These are phyloP conservation scores for Micromesistius poutassou DNA, from an alignment of 2,797 vertebrate species.

Conservation along the genomic window DNA sequence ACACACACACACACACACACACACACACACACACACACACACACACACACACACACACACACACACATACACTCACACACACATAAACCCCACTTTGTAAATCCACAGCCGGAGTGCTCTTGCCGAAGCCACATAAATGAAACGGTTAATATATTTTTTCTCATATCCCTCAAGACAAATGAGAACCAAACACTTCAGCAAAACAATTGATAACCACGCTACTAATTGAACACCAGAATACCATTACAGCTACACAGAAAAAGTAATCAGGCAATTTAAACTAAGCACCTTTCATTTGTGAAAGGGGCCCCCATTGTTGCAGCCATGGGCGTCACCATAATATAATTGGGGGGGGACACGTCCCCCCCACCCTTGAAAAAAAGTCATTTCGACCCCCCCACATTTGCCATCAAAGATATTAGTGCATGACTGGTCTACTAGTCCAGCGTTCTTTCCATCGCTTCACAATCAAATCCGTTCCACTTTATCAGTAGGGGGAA, in stretches of 20 bases:
- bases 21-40: not conserved
- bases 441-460: no score
- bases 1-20: conserved; percentile 13
- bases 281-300: conserved; percentile 18
- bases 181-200: conserved; percentile 19
- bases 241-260: conserved; percentile 28
- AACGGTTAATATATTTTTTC: not conserved
- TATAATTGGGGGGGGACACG: no score
- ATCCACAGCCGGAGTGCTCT: conserved; percentile 4
- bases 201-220: conserved; percentile 20
- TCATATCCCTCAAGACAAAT: conserved; percentile 15
- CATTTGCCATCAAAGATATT: no score
- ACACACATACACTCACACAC: not conserved
- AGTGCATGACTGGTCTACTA: no score
- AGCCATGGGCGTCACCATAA: no score
- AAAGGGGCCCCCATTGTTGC: conserved; percentile 12
- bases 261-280: conserved; percentile 32
- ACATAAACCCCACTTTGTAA: conserved; percentile 21
- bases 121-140: not conserved
- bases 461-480: no score
- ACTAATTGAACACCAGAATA: not conserved
- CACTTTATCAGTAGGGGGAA: no score
- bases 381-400: no score
- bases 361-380: no score
- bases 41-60: not conserved